Base-by-base conservation (phyloP, 2,888 invertebrate species). In the Chamaedrilus cognettii region DNA sequence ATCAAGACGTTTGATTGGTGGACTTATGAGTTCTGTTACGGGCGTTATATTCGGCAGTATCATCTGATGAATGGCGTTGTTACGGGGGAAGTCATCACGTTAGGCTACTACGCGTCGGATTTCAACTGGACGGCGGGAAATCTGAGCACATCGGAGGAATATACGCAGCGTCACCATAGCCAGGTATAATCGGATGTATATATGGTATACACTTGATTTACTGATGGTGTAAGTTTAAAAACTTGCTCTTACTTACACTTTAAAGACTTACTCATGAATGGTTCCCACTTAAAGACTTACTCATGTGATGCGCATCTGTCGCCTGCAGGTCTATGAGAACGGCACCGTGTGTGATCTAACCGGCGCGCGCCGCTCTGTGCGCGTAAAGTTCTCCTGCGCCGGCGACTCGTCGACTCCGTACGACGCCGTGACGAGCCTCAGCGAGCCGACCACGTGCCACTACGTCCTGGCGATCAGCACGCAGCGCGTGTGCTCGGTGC, bases 1-100 rank as follows among this genome's bases (percentile, higher is more conserved):
- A 42, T 42, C 11, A 42, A 85, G 82, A 82, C 80, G 15, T 84
- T 83, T 72, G 85, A 84, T 67, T 86, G 85, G 85, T 86, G 86
- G 86, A 85, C 83, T 34, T 86, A 86, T 76, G 85, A 86, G 72
- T 82, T 85, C 72, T 85, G 85, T 74, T 85, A 82, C 78, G 84
- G 84, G 26, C 81, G 82, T 72, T 75, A 79, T 52, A 79, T 85
- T 49, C 78, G 79, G 51, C 85, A 85, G 75, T 85, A 81, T 74
- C 85, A 85, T 73, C 11, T 67, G 60, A 23, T 58, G 68, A 66
- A 69, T 33, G 59, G 55, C 30, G 50, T 56, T 23, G 28, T 65
- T 5, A 26, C n/a, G n/a, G 66, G 70, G 2, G 60, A 67, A 5
- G 35, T 66, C 15, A 60, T 72, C 23, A 70, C 75, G 51, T 66